Evolutionary conservation across 2,888 invertebrate species (phyloP), one percentile per base, ranked within the genome.

Genomic region (Drosophila kuntzei): DNA sequence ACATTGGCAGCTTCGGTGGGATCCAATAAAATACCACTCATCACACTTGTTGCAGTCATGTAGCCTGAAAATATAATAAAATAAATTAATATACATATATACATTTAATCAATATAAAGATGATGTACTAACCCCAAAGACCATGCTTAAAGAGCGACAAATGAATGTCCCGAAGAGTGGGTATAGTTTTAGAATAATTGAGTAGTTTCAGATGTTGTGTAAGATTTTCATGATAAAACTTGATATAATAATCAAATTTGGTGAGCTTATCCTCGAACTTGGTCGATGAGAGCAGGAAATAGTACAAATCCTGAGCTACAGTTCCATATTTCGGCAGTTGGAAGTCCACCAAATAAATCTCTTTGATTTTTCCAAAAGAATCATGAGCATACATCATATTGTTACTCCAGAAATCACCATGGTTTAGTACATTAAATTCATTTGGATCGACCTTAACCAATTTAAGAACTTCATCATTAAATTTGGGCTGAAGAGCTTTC

Each of bases 221-320:
- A 6, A 92, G 70, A 27, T 89, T 76, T n/a, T 89, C 82, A 51
- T 91, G 84, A 51, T 92, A 92, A 36, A 78, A 86, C 44, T 88
- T 79, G 6, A 92, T 53, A 8, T 90, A 90, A 29, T 89, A 85
- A 51, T 92, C 92, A 41, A 92, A 92, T 16, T 90, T 71, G 2
- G 73, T 63, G 3, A 91, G 16, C 39, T 91, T 91, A 8, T 90
- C 73, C 8, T 91, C 89, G 25, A 87, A 70, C n/a, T 63, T 76
- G 0, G 90, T 79, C 0, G 92, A 92, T 0, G 91, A 87, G 3
- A 92, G 11, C 6, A 92, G 54, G 7, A 92, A 89, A 37, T 89
- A 90, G 9, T 79, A 75, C 36, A 92, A 72, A 64, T 92, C 92
- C 22, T 89, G 74, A 0, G 89, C 88, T 0, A 91, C 89, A 9